Conservation (phyloP, 2,888 invertebrate species). For the Amphipyra tragopoginis region DNA sequence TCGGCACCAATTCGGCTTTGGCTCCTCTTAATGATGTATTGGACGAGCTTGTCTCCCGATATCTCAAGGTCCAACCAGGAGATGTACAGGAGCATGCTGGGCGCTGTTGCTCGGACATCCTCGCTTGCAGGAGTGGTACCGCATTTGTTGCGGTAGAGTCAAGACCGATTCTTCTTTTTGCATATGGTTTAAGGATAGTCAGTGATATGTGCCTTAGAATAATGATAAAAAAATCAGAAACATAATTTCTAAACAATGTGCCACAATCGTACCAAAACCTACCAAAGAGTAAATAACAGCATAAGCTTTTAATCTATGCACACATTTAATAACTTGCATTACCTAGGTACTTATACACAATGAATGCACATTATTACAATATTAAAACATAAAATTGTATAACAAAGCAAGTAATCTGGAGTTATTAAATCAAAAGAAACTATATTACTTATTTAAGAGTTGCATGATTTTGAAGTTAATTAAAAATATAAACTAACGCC, state of each 20-base stretch:
- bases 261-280: not conserved
- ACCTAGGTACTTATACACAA: constrained; percentile 11
- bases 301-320: constrained; percentile 4
- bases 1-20: too few species aligned
- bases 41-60: too few species aligned
- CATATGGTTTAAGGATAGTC: too few species aligned
- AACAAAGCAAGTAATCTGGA: constrained; percentile 23
- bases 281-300: not conserved
- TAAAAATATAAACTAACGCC: not conserved
- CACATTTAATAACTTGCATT: constrained; percentile 12
- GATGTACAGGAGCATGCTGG: too few species aligned
- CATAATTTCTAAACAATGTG: not conserved
- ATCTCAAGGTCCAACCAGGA: too few species aligned
- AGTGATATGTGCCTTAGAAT: too few species aligned
- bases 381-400: constrained; percentile 37
- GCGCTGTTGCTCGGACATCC: too few species aligned
- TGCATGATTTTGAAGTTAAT: constrained; percentile 24
- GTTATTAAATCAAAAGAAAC: constrained; percentile 21
- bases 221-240: too few species aligned
- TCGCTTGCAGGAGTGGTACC: too few species aligned
- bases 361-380: constrained; percentile 28
- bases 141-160: too few species aligned
- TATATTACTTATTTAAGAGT: constrained; percentile 23
- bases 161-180: too few species aligned
- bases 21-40: too few species aligned